A percentile compares a stretch with the other conserved stretches of the same genome.
Evolutionary conservation across 2,888 invertebrate species (phyloP).

Genomic region (Oxystoma pomonae): DNA sequence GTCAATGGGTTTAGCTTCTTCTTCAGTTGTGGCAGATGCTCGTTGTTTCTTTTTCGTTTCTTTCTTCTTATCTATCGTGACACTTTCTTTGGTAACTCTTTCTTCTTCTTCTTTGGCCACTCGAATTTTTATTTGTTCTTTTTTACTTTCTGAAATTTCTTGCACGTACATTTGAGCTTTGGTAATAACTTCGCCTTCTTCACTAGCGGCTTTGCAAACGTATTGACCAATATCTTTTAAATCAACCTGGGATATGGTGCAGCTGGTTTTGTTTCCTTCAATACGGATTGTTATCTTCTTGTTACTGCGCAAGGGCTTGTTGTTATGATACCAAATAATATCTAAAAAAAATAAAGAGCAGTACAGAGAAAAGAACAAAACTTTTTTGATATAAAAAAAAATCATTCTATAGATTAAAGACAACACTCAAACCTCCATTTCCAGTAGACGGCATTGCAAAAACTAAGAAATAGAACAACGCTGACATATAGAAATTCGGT

Average conservation of each 20-base stretch:
- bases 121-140: constrained; percentile 44
- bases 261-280: constrained; percentile 65
- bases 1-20: constrained; percentile 50
- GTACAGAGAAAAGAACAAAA: no score
- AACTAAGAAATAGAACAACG: no score
- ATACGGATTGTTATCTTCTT: constrained; percentile 68
- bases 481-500: no score
- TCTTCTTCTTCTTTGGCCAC: constrained; percentile 50
- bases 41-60: constrained; percentile 38
- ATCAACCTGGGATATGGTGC: constrained; percentile 62
- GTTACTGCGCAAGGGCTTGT: constrained; percentile 71
- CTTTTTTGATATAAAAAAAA: no score
- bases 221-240: constrained; percentile 71
- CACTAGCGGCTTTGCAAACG: constrained; percentile 80
- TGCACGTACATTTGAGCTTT: constrained; percentile 73
- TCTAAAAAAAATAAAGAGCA: constrained; percentile 52
- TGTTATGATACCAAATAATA: constrained; percentile 83
- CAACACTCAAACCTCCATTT: no score
- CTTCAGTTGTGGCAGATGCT: constrained; percentile 42
- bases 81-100: constrained; percentile 51
- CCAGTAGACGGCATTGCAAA: no score
- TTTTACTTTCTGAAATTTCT: constrained; percentile 49
- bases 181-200: constrained; percentile 75
- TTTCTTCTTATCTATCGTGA: constrained; percentile 48
- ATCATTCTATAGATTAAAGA: no score